These are phyloP conservation scores for Capitella teleta DNA, from an alignment of 1,140 invertebrate genomes.

Conservation along the genomic window DNA sequence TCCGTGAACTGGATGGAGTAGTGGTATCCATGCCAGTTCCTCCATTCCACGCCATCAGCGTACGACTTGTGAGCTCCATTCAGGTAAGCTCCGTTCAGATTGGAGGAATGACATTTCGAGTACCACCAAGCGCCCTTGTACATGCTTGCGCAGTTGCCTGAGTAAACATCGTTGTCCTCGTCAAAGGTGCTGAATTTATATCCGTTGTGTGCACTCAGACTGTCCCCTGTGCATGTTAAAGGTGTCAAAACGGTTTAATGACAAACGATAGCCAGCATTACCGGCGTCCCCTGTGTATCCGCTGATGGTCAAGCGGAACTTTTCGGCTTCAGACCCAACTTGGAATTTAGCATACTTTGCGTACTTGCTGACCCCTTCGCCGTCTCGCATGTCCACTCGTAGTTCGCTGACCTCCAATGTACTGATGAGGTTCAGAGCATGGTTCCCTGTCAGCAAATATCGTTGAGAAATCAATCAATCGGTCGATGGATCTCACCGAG, in stretches of 20 bases:
- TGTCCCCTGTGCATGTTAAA: conserved; percentile 6
- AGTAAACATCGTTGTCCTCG: conserved; percentile 14
- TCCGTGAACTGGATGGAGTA: conserved; percentile 35
- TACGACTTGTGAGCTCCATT: conserved; percentile 23
- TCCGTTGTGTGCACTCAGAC: conserved; percentile 15
- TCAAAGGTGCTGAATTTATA: conserved; percentile 23
- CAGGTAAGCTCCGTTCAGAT: conserved; percentile 33
- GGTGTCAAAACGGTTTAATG: not conserved
- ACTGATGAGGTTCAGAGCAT: no score
- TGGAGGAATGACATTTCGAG: conserved; percentile 12
- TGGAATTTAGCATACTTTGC: conserved; percentile 1
- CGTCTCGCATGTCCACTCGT: not conserved
- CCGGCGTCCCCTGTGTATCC: not conserved
- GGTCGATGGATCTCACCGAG: no score
- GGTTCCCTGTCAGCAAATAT: no score
- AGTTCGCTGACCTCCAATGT: no score
- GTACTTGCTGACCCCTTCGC: not conserved
- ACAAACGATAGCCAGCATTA: not conserved
- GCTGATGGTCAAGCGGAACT: not conserved
- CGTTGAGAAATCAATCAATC: no score
- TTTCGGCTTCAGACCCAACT: not conserved
- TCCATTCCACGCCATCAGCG: conserved; percentile 37
- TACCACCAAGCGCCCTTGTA: conserved; percentile 16
- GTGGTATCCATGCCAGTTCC: conserved; percentile 35
- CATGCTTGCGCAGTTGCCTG: conserved; percentile 4